Evolutionary conservation across 1,140 invertebrate species (phyloP), one percentile per base, ranked within the genome.

Genomic region (Aphelinus atriplicis): DNA sequence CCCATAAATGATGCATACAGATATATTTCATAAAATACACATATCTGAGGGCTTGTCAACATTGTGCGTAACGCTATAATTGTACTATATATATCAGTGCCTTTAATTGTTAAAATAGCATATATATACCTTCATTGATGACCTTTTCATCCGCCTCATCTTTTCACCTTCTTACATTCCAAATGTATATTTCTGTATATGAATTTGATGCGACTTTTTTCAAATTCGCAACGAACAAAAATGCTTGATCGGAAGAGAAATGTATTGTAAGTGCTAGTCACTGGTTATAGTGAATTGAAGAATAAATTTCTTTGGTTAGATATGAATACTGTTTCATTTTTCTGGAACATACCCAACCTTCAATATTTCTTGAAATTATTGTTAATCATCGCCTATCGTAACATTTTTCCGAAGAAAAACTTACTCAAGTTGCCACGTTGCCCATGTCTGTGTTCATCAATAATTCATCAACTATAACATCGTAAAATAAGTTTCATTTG

Each of bases 221-320:
- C 9, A 53, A 53, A 53, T 53, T 53, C 4, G 51, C 5, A 57
- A 64, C 48, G 43, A 45, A 71, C 53, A 50, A 64, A 51, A 26
- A 26, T 26, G 26, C 26, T 26, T 42, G 43, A 70, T 64, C 53
- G 51, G 60, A 63, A 65, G 45, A 68, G 71, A 76, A 66, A 3
- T 71, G 83, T 84, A 84, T 83, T 84, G 73, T 83, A 83, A 86
- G 84, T 85, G 84, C 84, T 86, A 86, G 84, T 86, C 84, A 86
- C 84, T 86, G 84, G 84, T 84, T 85, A 84, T 83, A 80, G 76
- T 81, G 78, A 83, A 82, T 80, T 80, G 51, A 63, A 46, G 45
- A 63, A 6, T 60, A 65, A 68, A 68, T 53, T 53, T 53, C 1
- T 45, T 55, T 55, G 66, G 55, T 63, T 63, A 47, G 61, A 43